Evolutionary conservation across 2,888 invertebrate species (phyloP), one percentile per base, ranked within the genome.

Genomic region (Xanthia icteritia): DNA sequence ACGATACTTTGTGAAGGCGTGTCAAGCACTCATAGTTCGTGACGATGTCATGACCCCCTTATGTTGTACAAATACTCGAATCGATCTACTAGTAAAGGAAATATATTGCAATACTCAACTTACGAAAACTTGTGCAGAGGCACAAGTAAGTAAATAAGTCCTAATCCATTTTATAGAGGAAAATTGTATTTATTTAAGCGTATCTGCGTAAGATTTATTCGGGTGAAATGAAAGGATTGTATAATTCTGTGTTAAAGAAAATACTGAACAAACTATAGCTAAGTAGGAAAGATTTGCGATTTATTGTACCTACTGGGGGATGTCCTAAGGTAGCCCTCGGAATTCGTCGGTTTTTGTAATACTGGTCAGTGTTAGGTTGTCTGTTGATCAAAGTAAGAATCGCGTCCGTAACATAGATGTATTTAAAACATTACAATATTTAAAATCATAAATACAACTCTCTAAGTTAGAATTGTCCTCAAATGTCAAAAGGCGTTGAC

Each of bases 121-220:
- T 42, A 60, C 27, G 36, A 58, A 63, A 68, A 73, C 42, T 68
- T 79, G 8, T 64, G 67, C 39, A 64, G 17, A 58, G 42, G 13
- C 3, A 42, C 31, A 60, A 69, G n/a, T n/a, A n/a, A n/a, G n/a
- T n/a, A n/a, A n/a, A n/a, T n/a, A n/a, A n/a, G n/a, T 36, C 31
- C 42, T 15, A 17, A 58, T 58, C 27, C 23, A 60, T 68, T 63
- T 69, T 64, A 58, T 51, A 17, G n/a, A 6, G 42, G 63, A 27
- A 61, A 36, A 58, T 78, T 70, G 51, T 77, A 70, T 78, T 78
- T 77, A 45, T 64, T 36, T 51, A 70, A 54, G 13, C 23, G 17
- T 60, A 64, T 67, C 31, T 5, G 23, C 5, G 39, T 60, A 48
- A 80, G 11, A 39, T 51, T 68, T 64, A 61, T 65, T 73, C 9